Conservation (phyloP, 2,888 invertebrate species). For the Limnephilus auricula region DNA sequence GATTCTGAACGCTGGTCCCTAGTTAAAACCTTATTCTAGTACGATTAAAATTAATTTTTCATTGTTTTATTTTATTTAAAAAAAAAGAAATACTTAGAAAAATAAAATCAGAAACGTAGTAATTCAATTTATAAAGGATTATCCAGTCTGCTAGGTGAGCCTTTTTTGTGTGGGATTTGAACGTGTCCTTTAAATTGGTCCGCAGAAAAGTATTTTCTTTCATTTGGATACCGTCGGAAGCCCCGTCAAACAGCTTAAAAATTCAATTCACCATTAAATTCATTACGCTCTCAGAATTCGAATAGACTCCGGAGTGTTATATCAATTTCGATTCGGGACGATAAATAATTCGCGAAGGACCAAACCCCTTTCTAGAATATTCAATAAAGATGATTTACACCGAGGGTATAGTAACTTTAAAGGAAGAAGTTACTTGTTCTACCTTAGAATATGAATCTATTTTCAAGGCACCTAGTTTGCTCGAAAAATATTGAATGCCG, state of each 20-base stretch:
- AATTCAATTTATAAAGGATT: neutral
- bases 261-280: neutral
- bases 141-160: neutral
- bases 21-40: too few relatives aligned
- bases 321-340: slow-evolving; percentile 17
- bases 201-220: neutral
- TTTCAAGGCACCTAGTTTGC: neutral
- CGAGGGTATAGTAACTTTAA: neutral
- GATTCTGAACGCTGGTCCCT: too few relatives aligned
- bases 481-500: neutral
- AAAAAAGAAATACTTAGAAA: too few relatives aligned
- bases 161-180: neutral
- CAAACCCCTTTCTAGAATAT: slow-evolving; percentile 2
- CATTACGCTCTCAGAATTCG: neutral
- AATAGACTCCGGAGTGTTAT: neutral
- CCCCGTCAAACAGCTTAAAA: neutral
- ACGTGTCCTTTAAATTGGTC: neutral
- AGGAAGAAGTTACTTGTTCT: neutral
- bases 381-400: slow-evolving; percentile 19
- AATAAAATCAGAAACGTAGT: too few relatives aligned
- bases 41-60: too few relatives aligned
- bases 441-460: neutral
- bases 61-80: too few relatives aligned
- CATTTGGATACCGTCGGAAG: neutral
- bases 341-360: neutral